Base-by-base conservation (phyloP, 2,888 invertebrate species). In the Homarus gammarus region DNA sequence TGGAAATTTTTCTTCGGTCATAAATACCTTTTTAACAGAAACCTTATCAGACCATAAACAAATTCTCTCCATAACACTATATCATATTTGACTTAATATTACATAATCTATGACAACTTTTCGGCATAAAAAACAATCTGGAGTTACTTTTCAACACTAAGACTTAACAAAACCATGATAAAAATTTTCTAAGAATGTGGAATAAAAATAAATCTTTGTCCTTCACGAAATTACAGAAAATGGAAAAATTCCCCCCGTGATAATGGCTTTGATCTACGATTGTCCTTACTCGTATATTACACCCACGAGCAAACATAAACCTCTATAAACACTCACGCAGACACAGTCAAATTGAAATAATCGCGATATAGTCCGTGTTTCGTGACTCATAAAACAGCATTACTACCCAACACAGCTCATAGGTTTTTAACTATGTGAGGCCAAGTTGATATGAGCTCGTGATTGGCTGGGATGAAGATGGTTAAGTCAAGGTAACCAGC, bases 291-390 rank as follows among this genome's bases (percentile, higher is more conserved):
- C 27, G 27, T 27, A 64, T 27, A 27, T 27, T 27, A 22, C 27
- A 64, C 27, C 1, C 27, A 22, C 18, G 27, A 22, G 31, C 64
- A 64, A 64, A 64, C 27, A 64, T 64, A 27, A 44, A 64, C 64
- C 64, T 27, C n/a, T 3, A 27, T 31, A 3, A 64, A 5, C 27
- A 27, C 64, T 64, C 64, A 64, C 64, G 64, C 64, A 27, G 64
- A n/a, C 64, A 64, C n/a, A 64, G 6, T 64, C 27, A 27, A 64
- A 64, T 64, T 64, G 64, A 64, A 64, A 64, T 64, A 64, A 64
- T 64, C 27, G 64, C 64, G 27, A 64, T 27, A 64, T 27, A 64
- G 8, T 27, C 64, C 5, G 31, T 27, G 64, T 64, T 64, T 64
- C 64, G 31, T 64, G 64, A 5, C 27, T 64, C 64, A 12, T 64